Conservation (phyloP, 2,797 vertebrate genomes). For the Merluccius polli region DNA sequence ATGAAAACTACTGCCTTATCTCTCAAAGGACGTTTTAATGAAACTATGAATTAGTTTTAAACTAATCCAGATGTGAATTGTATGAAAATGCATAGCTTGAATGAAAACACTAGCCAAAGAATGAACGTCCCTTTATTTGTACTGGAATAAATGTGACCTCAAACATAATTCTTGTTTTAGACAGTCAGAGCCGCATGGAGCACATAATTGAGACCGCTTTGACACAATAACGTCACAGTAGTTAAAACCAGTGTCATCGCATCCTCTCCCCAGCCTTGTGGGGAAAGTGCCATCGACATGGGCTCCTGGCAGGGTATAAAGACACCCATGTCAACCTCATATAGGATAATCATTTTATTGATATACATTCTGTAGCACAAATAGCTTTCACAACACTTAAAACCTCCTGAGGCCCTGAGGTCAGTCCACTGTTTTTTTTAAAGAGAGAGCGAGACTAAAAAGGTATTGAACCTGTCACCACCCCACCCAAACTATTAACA, state of each 20-base stretch:
- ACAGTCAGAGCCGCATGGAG: conserved; percentile 17
- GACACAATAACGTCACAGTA: conserved; percentile 22
- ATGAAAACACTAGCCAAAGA: not conserved
- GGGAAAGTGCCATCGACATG: too few relatives aligned
- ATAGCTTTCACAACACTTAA: too few relatives aligned
- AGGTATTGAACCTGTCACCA: too few relatives aligned
- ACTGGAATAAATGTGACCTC: conserved; percentile 37
- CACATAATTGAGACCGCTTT: conserved; percentile 31
- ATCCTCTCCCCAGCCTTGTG: not conserved
- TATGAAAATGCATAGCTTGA: conserved; percentile 40
- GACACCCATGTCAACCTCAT: too few relatives aligned
- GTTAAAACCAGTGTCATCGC: conserved; percentile 30
- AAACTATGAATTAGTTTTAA: conserved; percentile 60
- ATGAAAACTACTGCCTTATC: conserved; percentile 67
- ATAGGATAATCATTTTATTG: too few relatives aligned
- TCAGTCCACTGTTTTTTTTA: too few relatives aligned
- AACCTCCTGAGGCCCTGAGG: too few relatives aligned
- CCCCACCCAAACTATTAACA: too few relatives aligned
- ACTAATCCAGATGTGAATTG: conserved; percentile 49
- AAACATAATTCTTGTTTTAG: conserved; percentile 28
- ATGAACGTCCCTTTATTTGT: conserved; percentile 37
- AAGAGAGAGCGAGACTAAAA: too few relatives aligned
- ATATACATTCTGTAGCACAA: too few relatives aligned
- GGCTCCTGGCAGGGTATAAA: too few relatives aligned
- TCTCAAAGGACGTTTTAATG: conserved; percentile 69